These are phyloP conservation scores for Beris morrisii DNA, from an alignment of 2,888 invertebrate species.

Conservation along the genomic window DNA sequence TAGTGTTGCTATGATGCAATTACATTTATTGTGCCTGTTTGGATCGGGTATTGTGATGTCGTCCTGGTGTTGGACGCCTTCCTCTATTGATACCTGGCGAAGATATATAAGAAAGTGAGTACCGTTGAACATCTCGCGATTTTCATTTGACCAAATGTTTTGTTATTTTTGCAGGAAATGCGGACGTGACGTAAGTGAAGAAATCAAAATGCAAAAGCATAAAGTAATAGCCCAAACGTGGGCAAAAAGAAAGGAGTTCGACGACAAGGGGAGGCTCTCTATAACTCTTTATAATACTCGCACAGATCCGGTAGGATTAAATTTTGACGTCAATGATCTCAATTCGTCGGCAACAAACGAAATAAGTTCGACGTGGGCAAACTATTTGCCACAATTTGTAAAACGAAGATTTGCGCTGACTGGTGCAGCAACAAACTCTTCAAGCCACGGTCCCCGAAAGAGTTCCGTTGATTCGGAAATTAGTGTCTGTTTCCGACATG, in stretches of 20 bases:
- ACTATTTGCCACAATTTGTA: constrained; percentile 84
- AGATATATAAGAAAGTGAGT: constrained; percentile 77
- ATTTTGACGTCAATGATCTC: constrained; percentile 63
- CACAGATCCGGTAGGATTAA: constrained; percentile 86
- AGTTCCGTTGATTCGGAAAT: constrained; percentile 69
- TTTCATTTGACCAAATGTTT: constrained; percentile 1
- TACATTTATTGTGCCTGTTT: constrained; percentile 81
- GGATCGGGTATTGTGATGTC: constrained; percentile 86
- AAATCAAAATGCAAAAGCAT: constrained; percentile 79
- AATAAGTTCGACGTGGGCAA: constrained; percentile 89
- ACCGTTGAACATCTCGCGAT: background rate
- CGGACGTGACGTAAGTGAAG: constrained; percentile 68
- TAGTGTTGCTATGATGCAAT: constrained; percentile 77
- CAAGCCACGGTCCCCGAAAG: constrained; percentile 62
- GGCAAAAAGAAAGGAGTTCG: constrained; percentile 81
- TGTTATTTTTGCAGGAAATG: constrained; percentile 63
- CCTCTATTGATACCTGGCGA: constrained; percentile 83
- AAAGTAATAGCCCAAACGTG: constrained; percentile 90
- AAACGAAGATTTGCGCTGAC: constrained; percentile 81
- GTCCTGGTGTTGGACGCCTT: constrained; percentile 91
- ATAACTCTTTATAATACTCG: constrained; percentile 84
- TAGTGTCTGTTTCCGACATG: constrained; percentile 77
- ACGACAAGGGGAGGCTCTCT: constrained; percentile 81
- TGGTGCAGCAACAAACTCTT: constrained; percentile 55
- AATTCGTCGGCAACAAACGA: constrained; percentile 79